These are phyloP conservation scores for roundworm (Caenorhabditis elegans) DNA, from an alignment of 1,140 invertebrate species.

Conservation along the genomic window DNA sequence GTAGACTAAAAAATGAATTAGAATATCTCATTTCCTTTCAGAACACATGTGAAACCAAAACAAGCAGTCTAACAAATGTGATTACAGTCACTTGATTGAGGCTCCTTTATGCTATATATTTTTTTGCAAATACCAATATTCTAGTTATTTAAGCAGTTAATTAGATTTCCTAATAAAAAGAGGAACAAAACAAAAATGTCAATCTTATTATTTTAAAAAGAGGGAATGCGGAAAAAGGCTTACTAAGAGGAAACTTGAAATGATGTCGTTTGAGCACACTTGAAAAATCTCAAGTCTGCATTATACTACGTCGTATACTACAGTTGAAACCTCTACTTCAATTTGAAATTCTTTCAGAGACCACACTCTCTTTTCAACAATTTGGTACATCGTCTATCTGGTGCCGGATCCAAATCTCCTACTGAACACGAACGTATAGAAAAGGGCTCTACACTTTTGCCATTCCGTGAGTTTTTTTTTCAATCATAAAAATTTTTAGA, in stretches of 20 bases:
- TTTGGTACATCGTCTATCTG: slow-evolving; percentile 67
- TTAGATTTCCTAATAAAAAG: neutral
- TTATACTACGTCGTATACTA: too few species aligned
- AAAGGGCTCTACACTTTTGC: neutral
- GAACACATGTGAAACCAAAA: too few species aligned
- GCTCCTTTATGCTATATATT: neutral
- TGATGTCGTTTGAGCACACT: slow-evolving; percentile 16
- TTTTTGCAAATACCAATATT: neutral
- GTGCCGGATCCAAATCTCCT: slow-evolving; percentile 38
- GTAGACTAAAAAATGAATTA: neutral
- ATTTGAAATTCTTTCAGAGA: slow-evolving; percentile 72
- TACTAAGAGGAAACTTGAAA: slow-evolving; percentile 18
- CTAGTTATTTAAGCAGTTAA: too few species aligned
- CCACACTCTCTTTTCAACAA: slow-evolving; percentile 91
- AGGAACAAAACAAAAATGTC: neutral
- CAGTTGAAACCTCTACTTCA: slow-evolving; percentile 58
- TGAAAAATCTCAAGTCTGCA: neutral
- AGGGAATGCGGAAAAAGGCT: neutral
- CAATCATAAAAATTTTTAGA: neutral
- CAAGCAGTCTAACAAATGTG: slow-evolving; percentile 7
- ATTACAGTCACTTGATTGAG: slow-evolving; percentile 12
- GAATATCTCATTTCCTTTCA: too few species aligned
- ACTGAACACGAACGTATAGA: slow-evolving; percentile 21
- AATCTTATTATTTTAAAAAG: too few species aligned
- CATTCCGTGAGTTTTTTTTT: slow-evolving; percentile 48